Evolutionary conservation across 2,113 vertebrate species (phyloP), one percentile per base, ranked within the genome.

Genomic region (Sclerurus mexicanus): DNA sequence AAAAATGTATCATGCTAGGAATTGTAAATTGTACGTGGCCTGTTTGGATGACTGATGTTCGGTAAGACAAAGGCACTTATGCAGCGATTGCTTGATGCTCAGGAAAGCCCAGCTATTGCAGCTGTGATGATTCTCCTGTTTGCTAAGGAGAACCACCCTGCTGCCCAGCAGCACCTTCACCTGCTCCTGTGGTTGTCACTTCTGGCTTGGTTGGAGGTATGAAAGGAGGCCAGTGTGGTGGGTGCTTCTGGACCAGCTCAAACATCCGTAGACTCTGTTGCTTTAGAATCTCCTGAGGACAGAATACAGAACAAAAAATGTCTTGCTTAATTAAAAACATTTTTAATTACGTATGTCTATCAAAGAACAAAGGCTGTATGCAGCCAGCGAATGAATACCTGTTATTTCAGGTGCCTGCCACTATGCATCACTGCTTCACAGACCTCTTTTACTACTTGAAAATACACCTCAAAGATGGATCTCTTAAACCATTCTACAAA

Each of bases 161-260:
- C 44, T 66, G 79, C 47, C 10, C 23, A 30, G 18, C 1, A 39
- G 40, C 7, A 9, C 35, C 16, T 5, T 7, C 27, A 99, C 99
- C 99, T 98, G 98, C 99, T 67, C 99, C 99, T 13, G 98, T 99
- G 33, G 98, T 99, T 22, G 98, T 98, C 86, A 99, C 99, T 77
- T 99, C 99, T 30, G 99, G 99, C 94, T 99, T 99, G 25, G 95
- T 85, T 8, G 98, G 98, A 87, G 99, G 98, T 86, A 99, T 91
- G 75, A 99, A 99, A 31, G 99, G 99, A 63, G 99, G 99, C 99
- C 99, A 99, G 86, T 99, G 98, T 0, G 98, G 93, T 4, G 99
- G 99, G 72, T 98, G 98, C 87, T 99, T 99, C 97, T 99, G 98
- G 62, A 99, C 98, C 96, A 99, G 96, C 97, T 99, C 99, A 94